Base-by-base conservation (phyloP, 2,888 invertebrate genomes). In the Clepsis dumicolana region DNA sequence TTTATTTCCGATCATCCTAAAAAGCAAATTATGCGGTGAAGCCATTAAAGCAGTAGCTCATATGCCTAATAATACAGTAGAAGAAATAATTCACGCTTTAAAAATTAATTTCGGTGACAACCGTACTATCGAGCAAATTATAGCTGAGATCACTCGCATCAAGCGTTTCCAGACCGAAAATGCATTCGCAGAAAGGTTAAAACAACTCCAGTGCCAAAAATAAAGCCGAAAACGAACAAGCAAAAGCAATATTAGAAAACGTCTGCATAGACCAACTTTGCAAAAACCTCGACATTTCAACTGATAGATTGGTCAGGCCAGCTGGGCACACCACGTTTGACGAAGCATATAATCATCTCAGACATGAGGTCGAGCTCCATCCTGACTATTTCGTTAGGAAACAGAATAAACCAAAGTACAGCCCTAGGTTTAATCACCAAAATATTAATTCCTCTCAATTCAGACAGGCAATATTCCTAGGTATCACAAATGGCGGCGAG, bases 11-110 rank as follows among this genome's bases (percentile, higher is more conserved):
- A 57, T 57, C 2, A 57, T 57, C 8, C 5, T 57, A 8, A 29
- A 56, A 35, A 56, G 56, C 29, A 38, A 57, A 38, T 24, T 38
- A 14, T 16, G 35, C 16, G 57, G 57, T 2, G 57, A 57, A 16
- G 57, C 57, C 5, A 38, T 57, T 8, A 57, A 57, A 24, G 57
- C 57, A 1, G 24, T 38, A 21, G 57, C 57, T 5, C 57, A 57
- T 16, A 14, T 32, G 38, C 57, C 38, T 1, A 57, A 57, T 38
- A 38, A n/a, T 21, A 38, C 21, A 2, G 18, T 57, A n/a, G 38
- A 57, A 4, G 57, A 57, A 21, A 57, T 57, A 18, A 5, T 57
- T 1, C 35, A 57, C 4, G 16, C 35, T 1, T 24, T 38, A 38
- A 35, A 38, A 21, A 8, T 18, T 5, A 35, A 38, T 21, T 32